These are phyloP conservation scores for Melanotaenia duboulayi DNA, from an alignment of 2,113 vertebrate species.

Conservation along the genomic window DNA sequence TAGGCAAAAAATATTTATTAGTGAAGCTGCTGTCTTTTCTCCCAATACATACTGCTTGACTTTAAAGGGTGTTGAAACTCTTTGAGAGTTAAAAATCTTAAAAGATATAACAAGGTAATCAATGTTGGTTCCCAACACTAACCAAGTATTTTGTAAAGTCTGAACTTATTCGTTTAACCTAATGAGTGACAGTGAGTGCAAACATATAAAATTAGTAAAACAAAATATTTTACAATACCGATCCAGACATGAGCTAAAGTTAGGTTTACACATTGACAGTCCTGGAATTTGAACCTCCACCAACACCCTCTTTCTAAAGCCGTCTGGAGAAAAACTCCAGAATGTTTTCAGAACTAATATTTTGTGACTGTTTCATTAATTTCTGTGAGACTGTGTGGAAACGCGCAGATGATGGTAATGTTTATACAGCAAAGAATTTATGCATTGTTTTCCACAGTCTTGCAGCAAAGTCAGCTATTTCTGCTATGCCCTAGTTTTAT, in stretches of 20 bases:
- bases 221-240: too few species aligned
- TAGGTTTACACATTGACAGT: neutral
- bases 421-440: neutral
- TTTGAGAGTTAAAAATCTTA: too few species aligned
- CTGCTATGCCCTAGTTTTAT: conserved; percentile 5
- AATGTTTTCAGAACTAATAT: neutral
- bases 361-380: neutral
- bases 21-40: too few species aligned
- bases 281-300: neutral
- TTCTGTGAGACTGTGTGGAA: neutral
- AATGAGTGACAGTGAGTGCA: neutral
- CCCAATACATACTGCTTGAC: too few species aligned
- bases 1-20: too few species aligned
- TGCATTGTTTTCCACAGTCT: neutral
- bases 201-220: too few species aligned
- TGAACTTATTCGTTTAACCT: neutral
- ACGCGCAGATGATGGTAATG: neutral
- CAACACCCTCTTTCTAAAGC: too few species aligned
- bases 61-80: too few species aligned
- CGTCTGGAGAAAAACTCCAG: too few species aligned
- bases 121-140: neutral
- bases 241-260: neutral
- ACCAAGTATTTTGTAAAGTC: too few species aligned
- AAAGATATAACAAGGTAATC: neutral
- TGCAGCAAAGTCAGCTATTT: conserved; percentile 1